Percentiles rank a stretch among this genome's conserved stretches.
These are phyloP conservation scores for Calidris pygmaea DNA, from an alignment of 2,113 vertebrate species.

Conservation along the genomic window DNA sequence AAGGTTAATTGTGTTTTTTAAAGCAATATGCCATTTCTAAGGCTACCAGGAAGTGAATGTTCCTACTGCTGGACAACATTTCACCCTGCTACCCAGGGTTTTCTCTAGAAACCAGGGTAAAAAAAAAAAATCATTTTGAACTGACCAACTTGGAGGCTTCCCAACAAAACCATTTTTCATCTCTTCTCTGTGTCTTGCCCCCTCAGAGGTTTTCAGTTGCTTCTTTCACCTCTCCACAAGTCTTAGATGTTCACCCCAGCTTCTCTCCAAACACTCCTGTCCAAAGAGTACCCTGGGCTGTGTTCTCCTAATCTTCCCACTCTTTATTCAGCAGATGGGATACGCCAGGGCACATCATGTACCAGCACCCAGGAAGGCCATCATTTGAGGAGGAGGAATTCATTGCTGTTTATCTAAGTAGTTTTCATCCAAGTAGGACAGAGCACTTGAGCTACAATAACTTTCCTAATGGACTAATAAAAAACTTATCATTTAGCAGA, in stretches of 20 bases:
- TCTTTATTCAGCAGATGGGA: neutral
- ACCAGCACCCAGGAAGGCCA: neutral
- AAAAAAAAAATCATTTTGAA: neutral
- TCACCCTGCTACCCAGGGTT: neutral
- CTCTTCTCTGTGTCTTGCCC: neutral
- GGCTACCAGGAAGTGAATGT: neutral
- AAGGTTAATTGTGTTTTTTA: neutral
- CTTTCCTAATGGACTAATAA: neutral
- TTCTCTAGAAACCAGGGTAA: neutral
- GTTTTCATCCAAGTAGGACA: constrained; percentile 30
- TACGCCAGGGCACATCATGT: neutral
- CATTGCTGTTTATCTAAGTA: constrained; percentile 2
- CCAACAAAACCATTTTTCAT: neutral
- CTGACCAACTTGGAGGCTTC: neutral
- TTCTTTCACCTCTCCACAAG: neutral
- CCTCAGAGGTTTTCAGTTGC: neutral
- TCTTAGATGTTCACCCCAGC: neutral
- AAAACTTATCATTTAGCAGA: neutral
- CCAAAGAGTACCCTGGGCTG: neutral
- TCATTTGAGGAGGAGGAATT: neutral
- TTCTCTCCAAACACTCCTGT: neutral
- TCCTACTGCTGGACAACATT: neutral
- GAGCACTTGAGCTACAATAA: constrained; percentile 17
- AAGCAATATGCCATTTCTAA: neutral
- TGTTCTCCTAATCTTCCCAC: neutral